A percentile compares a stretch with the other conserved stretches of the same genome.
phyloP scores from a whole-genome alignment of 2,797 vertebrate species.

The Tadarida brasiliensis region DNA sequence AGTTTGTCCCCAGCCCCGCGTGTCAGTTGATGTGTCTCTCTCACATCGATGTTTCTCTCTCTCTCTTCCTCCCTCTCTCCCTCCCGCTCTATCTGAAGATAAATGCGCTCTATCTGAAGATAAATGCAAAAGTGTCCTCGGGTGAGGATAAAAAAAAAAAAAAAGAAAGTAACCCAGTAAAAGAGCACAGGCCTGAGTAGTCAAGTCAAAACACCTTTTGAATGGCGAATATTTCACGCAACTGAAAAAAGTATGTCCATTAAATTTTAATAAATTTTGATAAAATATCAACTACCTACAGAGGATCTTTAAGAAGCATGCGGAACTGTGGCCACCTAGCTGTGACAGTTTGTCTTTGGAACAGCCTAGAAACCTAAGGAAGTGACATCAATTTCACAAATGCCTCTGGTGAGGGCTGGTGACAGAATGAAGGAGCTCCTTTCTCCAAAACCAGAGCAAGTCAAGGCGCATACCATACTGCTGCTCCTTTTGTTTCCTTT shows the following conservation, averaged over 20 bases:
- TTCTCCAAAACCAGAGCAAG: constrained; percentile 16
- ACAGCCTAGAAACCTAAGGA: constrained; percentile 10
- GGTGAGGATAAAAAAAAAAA: too few species aligned
- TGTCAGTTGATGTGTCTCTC: too few species aligned
- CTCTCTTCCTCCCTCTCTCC: too few species aligned
- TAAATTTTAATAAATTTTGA: constrained; percentile 1
- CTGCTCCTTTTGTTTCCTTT: too few species aligned
- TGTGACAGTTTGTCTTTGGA: not conserved
- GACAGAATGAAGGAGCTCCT: not conserved
- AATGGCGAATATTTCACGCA: constrained; percentile 18
- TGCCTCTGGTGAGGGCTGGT: not conserved
- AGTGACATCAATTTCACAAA: constrained; percentile 30
- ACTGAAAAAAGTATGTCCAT: constrained; percentile 17
- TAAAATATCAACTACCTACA: not conserved
- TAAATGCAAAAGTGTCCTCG: too few species aligned
- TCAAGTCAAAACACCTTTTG: constrained; percentile 47
- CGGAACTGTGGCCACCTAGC: constrained; percentile 15
- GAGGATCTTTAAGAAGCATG: constrained; percentile 47
- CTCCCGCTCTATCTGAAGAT: too few species aligned
- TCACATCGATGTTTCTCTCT: too few species aligned
- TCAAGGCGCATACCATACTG: not conserved
- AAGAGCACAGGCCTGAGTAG: not conserved
- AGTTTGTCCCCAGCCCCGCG: too few species aligned
- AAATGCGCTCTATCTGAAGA: too few species aligned
- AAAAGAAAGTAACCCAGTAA: constrained; percentile 1